Evolutionary conservation across 2,888 invertebrate genomes (phyloP).

Genomic region (Drosophila multiciliata): DNA sequence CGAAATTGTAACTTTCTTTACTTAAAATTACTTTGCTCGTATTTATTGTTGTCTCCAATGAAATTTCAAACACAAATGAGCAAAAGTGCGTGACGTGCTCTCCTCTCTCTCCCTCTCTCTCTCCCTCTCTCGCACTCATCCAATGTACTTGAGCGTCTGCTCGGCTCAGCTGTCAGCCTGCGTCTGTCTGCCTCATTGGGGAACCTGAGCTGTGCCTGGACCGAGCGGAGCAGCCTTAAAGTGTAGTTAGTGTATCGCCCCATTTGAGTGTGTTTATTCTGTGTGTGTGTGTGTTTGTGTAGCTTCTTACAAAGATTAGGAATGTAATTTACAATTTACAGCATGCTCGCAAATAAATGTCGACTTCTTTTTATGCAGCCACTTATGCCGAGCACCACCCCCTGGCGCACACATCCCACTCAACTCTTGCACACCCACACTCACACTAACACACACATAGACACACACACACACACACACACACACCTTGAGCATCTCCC

Average conservation of each 20-base stretch:
- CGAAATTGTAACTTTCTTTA: constrained; percentile 70
- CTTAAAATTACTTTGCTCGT: constrained; percentile 52
- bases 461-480: constrained; percentile 7
- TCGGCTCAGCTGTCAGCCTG: constrained; percentile 16
- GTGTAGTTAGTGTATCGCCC: constrained; percentile 55
- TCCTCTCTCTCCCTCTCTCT: constrained; percentile 6
- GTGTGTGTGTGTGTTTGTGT: constrained; percentile 16
- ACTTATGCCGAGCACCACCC: constrained; percentile 61
- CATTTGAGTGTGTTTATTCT: constrained; percentile 17
- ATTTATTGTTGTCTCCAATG: constrained; percentile 61
- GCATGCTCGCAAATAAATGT: constrained; percentile 80
- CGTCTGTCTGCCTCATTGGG: constrained; percentile 52
- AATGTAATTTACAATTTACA: constrained; percentile 80
- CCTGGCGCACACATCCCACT: constrained; percentile 4
- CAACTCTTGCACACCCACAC: background rate
- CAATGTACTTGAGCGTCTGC: constrained; percentile 3
- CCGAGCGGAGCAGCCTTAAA: constrained; percentile 48
- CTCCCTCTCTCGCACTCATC: constrained; percentile 6
- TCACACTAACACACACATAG: constrained; percentile 7
- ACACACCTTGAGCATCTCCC: constrained; percentile 31
- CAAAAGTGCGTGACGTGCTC: constrained; percentile 72
- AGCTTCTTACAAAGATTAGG: constrained; percentile 72
- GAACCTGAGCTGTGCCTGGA: constrained; percentile 41
- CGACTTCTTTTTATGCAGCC: constrained; percentile 77
- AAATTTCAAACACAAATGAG: constrained; percentile 79